Evolutionary conservation across 1,140 invertebrate species (phyloP).

Genomic region (Paraescarpia echinospica): DNA sequence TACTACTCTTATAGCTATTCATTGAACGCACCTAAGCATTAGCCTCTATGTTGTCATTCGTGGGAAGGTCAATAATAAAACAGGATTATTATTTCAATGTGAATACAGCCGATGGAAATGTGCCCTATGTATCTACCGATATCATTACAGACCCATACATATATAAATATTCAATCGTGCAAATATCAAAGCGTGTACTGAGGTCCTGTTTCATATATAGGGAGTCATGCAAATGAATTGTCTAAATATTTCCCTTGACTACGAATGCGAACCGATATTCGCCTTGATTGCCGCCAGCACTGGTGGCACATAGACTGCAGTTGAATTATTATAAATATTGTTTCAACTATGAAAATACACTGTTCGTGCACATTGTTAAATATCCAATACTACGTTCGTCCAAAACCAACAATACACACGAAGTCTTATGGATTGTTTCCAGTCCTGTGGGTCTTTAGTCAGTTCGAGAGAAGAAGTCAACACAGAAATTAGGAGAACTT

Average conservation of each 20-base stretch:
- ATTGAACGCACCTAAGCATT: no score
- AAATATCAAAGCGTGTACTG: neutral
- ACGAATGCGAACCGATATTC: neutral
- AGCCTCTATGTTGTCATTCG: neutral
- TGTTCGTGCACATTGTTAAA: neutral
- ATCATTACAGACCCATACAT: neutral
- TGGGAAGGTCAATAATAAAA: neutral
- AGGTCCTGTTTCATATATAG: neutral
- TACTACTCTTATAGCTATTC: no score
- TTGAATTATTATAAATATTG: neutral
- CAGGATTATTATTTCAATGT: neutral
- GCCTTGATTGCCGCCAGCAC: neutral
- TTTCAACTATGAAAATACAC: neutral
- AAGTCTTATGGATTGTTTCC: neutral
- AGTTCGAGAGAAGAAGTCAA: neutral
- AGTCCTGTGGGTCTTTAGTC: neutral
- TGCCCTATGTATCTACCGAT: neutral
- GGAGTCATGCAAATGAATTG: neutral
- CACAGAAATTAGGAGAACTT: neutral
- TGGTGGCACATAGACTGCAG: neutral
- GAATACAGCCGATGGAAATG: neutral
- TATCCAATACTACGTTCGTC: neutral
- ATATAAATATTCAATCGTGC: neutral
- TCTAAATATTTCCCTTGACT: neutral
- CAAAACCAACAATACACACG: neutral